Evolutionary conservation across 2,888 invertebrate genomes (phyloP), one percentile per base, ranked within the genome.

Genomic region (Cerastoderma edule): DNA sequence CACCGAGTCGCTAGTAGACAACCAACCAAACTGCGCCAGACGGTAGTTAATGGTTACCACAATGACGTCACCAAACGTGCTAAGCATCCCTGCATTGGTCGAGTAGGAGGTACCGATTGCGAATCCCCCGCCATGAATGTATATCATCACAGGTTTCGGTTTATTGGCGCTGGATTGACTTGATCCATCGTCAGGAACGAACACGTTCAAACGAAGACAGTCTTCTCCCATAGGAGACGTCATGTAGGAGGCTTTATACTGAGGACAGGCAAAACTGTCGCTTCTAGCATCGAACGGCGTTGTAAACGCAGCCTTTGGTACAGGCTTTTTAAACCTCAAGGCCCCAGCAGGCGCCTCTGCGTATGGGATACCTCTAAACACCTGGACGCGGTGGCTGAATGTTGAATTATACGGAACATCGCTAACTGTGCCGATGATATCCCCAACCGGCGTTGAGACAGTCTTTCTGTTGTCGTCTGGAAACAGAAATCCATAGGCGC

Each of bases 1-100:
- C 22, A 72, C 67, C 0, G 74, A 30, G 54, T 83, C 81, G 24
- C 70, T 73, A 3, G 85, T 79, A 10, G 83, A 74, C 53, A 89
- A 56, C 77, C 88, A 89, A 10, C 87, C 87, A 22, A 85, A 66
- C 0, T 78, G 67, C 1, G 77, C 80, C 8, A 87, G 64, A 54
- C 87, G 64, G 56, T 87, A 87, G 64, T 87, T 85, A 2, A 84
- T 75, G 2, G 84, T 85, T 1, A 85, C 83, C 1, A 84, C 78
- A 13, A 85, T 65, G 0, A 85, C 80, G n/a, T 83, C 60, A 2
- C 68, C 73, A 35, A 60, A 70, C 1, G 54, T 66, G 0, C 78
- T 72, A 5, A 86, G 63, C 13, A 70, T 67, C 24, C 69, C 66
- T 1, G 67, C 80, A 35, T 75, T 72, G 50, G 79, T 27, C 3